phyloP scores from a whole-genome alignment of 1,140 invertebrate genomes.

The Leptinotarsa defecta region DNA sequence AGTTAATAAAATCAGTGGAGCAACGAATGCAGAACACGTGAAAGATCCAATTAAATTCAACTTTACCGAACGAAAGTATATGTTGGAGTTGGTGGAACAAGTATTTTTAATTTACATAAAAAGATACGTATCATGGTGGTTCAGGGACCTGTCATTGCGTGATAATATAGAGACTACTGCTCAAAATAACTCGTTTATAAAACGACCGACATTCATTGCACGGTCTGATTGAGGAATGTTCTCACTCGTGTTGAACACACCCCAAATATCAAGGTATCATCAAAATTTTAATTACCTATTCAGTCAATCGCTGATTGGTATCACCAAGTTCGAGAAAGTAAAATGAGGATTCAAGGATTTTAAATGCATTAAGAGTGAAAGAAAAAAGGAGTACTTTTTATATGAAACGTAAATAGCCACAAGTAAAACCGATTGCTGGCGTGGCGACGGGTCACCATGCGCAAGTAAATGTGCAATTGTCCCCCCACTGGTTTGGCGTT shows the following conservation, averaged over 20 bases:
- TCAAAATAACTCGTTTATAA: constrained; percentile 13
- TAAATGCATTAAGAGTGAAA: no score
- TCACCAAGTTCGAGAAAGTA: not conserved
- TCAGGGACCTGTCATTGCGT: not conserved
- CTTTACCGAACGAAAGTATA: not conserved
- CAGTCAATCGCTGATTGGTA: not conserved
- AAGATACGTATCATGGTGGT: constrained; percentile 8
- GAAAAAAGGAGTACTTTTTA: no score
- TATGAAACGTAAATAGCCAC: no score
- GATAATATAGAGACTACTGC: constrained; percentile 13
- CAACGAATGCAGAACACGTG: not conserved
- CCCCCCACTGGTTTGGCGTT: no score
- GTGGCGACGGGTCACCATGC: no score
- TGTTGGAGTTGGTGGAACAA: not conserved
- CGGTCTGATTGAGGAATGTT: not conserved
- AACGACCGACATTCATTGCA: not conserved
- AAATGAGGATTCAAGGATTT: no score
- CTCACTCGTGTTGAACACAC: constrained; percentile 1
- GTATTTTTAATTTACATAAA: constrained; percentile 17
- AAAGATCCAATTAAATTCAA: constrained; percentile 15
- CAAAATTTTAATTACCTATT: constrained; percentile 18
- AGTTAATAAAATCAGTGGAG: not conserved
- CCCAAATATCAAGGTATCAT: constrained; percentile 16
- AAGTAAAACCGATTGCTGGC: no score
- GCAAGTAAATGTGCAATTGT: no score